Evolutionary conservation across 2,797 vertebrate species (phyloP).

Genomic region (Peromyscus attwateri): DNA sequence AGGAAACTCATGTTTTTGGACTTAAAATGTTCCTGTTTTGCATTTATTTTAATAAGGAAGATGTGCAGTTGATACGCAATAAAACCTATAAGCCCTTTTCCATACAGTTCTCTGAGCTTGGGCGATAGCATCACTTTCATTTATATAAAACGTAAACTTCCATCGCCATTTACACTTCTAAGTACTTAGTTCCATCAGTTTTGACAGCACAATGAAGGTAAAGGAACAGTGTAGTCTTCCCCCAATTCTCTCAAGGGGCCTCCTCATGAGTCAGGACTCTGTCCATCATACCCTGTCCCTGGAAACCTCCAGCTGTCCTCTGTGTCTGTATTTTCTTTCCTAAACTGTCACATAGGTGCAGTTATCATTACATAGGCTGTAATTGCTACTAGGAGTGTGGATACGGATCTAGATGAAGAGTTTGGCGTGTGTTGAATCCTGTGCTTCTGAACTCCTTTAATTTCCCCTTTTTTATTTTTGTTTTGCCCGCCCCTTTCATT

Average conservation of each 20-base stretch:
- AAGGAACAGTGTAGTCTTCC: not conserved
- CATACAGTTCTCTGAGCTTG: conserved; percentile 11
- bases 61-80: not conserved
- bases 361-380: not conserved
- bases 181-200: not conserved
- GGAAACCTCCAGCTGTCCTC: not conserved
- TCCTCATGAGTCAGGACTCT: not conserved
- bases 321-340: not conserved
- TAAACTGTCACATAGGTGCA: not conserved
- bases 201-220: not conserved
- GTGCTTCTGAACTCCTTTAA: not conserved
- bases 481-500: not conserved
- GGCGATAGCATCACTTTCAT: not conserved
- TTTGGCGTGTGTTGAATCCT: not conserved
- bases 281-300: not conserved
- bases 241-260: not conserved
- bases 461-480: not conserved
- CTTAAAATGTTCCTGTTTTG: not conserved
- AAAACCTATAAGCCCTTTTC: not conserved
- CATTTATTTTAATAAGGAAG: conserved; percentile 47
- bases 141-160: not conserved
- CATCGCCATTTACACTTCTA: not conserved
- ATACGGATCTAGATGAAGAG: not conserved
- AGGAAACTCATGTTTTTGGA: not conserved
- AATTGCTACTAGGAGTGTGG: not conserved